Conservation (phyloP, 2,797 vertebrate genomes). For the Xenentodon cancila region DNA sequence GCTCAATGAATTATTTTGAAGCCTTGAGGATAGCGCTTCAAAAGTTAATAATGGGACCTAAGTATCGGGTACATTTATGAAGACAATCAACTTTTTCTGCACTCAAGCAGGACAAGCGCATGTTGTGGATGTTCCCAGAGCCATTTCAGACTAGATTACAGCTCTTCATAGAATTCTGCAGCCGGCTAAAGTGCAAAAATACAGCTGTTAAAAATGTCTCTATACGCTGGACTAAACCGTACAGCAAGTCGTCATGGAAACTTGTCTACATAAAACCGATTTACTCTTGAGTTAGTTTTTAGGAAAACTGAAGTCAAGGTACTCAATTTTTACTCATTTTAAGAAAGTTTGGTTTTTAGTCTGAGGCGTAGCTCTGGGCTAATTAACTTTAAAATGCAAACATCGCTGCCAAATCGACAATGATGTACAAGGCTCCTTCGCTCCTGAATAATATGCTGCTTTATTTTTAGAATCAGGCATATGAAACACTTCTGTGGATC, state of each 20-base stretch:
- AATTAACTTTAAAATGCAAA: constrained; percentile 25
- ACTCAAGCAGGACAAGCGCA: neutral
- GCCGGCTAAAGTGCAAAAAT: no score
- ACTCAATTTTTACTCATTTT: neutral
- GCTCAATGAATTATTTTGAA: constrained; percentile 47
- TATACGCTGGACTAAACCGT: no score
- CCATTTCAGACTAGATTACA: no score
- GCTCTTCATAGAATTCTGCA: no score
- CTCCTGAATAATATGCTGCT: neutral
- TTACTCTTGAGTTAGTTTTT: no score
- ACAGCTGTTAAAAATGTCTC: no score
- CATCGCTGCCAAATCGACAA: no score
- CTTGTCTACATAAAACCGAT: no score
- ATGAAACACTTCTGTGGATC: constrained; percentile 10
- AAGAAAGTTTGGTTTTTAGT: constrained; percentile 4
- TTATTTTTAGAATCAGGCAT: constrained; percentile 30
- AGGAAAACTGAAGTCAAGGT: no score
- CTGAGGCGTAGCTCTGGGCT: neutral
- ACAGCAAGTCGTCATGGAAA: no score
- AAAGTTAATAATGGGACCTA: constrained; percentile 28
- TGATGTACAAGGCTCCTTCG: no score
- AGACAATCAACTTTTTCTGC: constrained; percentile 7
- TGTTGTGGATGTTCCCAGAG: neutral
- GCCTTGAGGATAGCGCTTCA: constrained; percentile 34
- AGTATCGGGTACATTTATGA: constrained; percentile 28